Conservation (phyloP, 2,113 vertebrate genomes). For the Nestor notabilis region DNA sequence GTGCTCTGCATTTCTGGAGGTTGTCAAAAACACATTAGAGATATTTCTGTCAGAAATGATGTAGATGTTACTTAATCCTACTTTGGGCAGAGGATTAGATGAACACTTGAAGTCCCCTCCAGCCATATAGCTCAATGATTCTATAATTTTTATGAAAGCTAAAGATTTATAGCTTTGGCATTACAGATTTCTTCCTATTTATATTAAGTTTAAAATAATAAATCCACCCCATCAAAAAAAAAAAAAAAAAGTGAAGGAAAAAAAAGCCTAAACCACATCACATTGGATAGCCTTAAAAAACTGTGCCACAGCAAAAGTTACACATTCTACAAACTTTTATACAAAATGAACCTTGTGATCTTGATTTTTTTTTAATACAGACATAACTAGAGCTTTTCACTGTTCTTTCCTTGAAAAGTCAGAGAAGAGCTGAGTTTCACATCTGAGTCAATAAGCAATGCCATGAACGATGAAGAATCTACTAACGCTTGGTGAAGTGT, state of each 20-base stretch:
- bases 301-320: not conserved
- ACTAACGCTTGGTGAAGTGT: not conserved
- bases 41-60: constrained; percentile 58
- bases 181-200: constrained; percentile 51
- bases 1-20: constrained; percentile 40
- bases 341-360: not conserved
- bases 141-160: constrained; percentile 37
- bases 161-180: constrained; percentile 39
- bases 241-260: not conserved
- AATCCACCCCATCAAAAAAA: not conserved
- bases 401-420: not conserved
- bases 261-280: not conserved
- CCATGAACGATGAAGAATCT: accelerated
- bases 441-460: not conserved
- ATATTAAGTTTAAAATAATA: constrained; percentile 15
- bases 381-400: not conserved
- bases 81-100: constrained; percentile 16
- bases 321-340: not conserved
- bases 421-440: not conserved
- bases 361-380: not conserved
- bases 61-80: constrained; percentile 55
- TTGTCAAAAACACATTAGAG: constrained; percentile 59
- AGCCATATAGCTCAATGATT: constrained; percentile 44
- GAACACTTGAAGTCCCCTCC: constrained; percentile 33
- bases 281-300: not conserved